These are phyloP conservation scores for Promerops cafer DNA, from an alignment of 2,113 vertebrate genomes.

Conservation along the genomic window DNA sequence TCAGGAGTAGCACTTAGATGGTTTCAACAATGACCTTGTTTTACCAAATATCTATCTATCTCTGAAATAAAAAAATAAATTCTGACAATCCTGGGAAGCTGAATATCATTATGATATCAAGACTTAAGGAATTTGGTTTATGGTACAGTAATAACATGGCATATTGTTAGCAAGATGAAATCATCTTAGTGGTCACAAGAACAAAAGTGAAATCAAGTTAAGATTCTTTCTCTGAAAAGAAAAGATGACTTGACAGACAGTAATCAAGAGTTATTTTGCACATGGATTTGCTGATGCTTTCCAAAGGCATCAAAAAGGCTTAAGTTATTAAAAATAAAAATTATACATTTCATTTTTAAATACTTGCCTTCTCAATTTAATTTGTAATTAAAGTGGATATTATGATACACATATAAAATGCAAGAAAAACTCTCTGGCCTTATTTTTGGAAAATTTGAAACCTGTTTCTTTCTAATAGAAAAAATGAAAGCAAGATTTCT, in stretches of 20 bases:
- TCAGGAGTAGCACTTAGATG: background rate
- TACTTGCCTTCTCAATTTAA: background rate
- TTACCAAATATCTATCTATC: background rate
- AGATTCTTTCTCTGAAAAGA: background rate
- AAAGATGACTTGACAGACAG: constrained; percentile 3
- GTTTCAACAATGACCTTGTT: background rate
- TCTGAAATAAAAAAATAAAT: background rate
- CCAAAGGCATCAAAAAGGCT: background rate
- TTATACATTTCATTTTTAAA: background rate
- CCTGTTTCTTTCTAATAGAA: background rate
- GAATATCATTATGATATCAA: background rate
- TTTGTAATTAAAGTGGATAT: background rate
- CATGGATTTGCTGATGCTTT: background rate
- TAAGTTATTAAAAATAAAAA: constrained; percentile 1
- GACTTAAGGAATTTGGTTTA: background rate
- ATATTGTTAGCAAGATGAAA: background rate
- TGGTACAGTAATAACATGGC: background rate
- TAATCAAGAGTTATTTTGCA: background rate
- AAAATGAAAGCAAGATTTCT: background rate
- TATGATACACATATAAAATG: background rate
- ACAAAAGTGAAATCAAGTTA: background rate
- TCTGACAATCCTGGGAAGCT: background rate
- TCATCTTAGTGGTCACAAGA: background rate
- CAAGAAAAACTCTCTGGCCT: background rate
- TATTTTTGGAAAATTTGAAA: background rate